These are phyloP conservation scores for Polyploca ridens DNA, from an alignment of 2,888 invertebrate species.

Conservation along the genomic window DNA sequence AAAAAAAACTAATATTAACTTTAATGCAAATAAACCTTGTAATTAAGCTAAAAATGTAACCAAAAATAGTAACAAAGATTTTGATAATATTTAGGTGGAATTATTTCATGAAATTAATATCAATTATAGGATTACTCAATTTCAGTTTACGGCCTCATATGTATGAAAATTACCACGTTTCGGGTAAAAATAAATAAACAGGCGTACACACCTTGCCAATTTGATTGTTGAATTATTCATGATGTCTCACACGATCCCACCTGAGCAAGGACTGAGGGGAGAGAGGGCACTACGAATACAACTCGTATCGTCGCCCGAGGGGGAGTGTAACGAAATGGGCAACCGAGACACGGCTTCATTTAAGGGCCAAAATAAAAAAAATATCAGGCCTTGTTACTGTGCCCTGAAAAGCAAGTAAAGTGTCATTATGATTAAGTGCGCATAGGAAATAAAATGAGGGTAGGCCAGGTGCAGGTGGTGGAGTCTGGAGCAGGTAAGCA, in stretches of 20 bases:
- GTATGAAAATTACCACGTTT: slow-evolving; percentile 69
- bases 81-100: not conserved
- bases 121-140: slow-evolving; percentile 8
- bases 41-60: not conserved
- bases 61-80: not conserved
- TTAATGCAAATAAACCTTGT: not conserved
- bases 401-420: slow-evolving; percentile 44
- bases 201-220: slow-evolving; percentile 77
- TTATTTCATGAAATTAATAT: slow-evolving; percentile 5
- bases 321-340: slow-evolving; percentile 70
- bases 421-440: slow-evolving; percentile 52
- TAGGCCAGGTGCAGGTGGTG: slow-evolving; percentile 24
- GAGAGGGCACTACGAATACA: slow-evolving; percentile 59
- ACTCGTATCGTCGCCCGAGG: slow-evolving; percentile 58
- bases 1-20: not conserved
- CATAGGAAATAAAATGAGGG: slow-evolving; percentile 37
- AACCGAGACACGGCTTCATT: slow-evolving; percentile 63
- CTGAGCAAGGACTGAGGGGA: slow-evolving; percentile 55
- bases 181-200: slow-evolving; percentile 77
- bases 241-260: slow-evolving; percentile 70
- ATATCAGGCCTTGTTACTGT: slow-evolving; percentile 52
- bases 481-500: slow-evolving; percentile 18
- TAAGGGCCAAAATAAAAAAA: slow-evolving; percentile 60
- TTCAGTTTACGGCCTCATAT: slow-evolving; percentile 33
- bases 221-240: slow-evolving; percentile 83